Conservation (phyloP, 30 jellyfish, hydroid and myxozoan species). For the Pelagia noctiluca region DNA sequence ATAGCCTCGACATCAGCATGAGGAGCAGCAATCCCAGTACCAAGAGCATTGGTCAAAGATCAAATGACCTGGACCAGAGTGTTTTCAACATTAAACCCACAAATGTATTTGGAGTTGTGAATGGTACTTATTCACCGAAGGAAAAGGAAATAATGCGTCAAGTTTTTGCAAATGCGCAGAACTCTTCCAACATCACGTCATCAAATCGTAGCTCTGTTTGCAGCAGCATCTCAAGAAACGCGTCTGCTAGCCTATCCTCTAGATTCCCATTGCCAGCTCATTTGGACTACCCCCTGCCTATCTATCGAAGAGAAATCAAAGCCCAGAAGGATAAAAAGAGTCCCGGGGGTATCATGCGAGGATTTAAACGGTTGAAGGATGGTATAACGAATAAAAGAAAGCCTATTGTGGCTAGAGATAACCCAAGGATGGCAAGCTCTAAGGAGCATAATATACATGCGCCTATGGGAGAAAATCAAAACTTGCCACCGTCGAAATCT, state of each 20-base stretch:
- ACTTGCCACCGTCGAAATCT: conserved; percentile 50
- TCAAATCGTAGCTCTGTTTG: background rate
- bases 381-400: conserved; percentile 47
- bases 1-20: no score
- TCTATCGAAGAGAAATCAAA: conserved; percentile 42
- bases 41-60: no score
- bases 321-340: conserved; percentile 41
- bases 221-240: background rate
- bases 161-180: conserved; percentile 56
- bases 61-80: conserved; percentile 32
- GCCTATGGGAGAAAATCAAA: background rate
- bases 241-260: conserved; percentile 2
- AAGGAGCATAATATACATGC: background rate
- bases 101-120: conserved; percentile 55
- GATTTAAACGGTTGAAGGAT: conserved; percentile 48
- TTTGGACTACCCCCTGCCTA: conserved; percentile 69
- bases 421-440: background rate
- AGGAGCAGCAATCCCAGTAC: background rate
- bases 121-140: conserved; percentile 74
- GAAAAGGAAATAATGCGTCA: conserved; percentile 77
- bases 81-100: conserved; percentile 60
- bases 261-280: conserved; percentile 62
- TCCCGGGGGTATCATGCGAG: conserved; percentile 41
- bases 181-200: conserved; percentile 2
- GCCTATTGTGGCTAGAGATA: background rate